Conservation (phyloP, 2,888 invertebrate genomes). For the Hirtodrosophila confusa region DNA sequence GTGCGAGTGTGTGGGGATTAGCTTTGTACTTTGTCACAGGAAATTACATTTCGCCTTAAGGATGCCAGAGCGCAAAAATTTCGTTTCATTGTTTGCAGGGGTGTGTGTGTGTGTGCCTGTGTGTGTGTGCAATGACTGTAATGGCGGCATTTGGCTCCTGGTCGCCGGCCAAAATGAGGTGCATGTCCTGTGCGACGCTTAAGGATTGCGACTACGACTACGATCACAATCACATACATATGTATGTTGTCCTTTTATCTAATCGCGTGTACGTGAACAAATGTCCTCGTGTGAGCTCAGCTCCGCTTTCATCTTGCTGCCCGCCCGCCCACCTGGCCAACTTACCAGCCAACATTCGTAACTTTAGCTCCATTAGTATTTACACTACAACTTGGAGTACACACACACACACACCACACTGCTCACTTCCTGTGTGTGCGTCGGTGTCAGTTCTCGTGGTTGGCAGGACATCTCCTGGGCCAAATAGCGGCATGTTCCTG, state of each 20-base stretch:
- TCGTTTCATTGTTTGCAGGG: slow-evolving; percentile 70
- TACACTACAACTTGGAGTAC: slow-evolving; percentile 55
- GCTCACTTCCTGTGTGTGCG: slow-evolving; percentile 18
- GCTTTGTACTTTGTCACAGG: slow-evolving; percentile 81
- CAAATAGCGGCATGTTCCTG: slow-evolving; percentile 40
- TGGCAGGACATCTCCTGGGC: slow-evolving; percentile 30
- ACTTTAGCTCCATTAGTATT: slow-evolving; percentile 67
- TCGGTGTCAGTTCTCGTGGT: slow-evolving; percentile 24
- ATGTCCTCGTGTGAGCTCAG: slow-evolving; percentile 50
- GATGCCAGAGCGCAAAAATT: slow-evolving; percentile 72
- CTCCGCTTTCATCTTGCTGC: slow-evolving; percentile 35
- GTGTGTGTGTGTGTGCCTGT: slow-evolving; percentile 13
- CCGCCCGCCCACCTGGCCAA: slow-evolving; percentile 11
- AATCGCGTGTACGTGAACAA: slow-evolving; percentile 75
- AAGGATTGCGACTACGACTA: slow-evolving; percentile 41
- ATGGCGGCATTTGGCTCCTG: slow-evolving; percentile 22
- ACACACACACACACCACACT: slow-evolving; percentile 33
- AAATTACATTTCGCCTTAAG: slow-evolving; percentile 80
- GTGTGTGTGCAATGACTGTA: slow-evolving; percentile 37
- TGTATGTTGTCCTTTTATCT: slow-evolving; percentile 56
- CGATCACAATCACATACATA: slow-evolving; percentile 8
- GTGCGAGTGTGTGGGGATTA: slow-evolving; percentile 66
- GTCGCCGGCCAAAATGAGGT: slow-evolving; percentile 47
- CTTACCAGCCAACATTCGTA: slow-evolving; percentile 36
- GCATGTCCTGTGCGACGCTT: slow-evolving; percentile 58